Evolutionary conservation across 2,113 vertebrate genomes (phyloP), one percentile per base, ranked within the genome.

Genomic region (Lepus europaeus): DNA sequence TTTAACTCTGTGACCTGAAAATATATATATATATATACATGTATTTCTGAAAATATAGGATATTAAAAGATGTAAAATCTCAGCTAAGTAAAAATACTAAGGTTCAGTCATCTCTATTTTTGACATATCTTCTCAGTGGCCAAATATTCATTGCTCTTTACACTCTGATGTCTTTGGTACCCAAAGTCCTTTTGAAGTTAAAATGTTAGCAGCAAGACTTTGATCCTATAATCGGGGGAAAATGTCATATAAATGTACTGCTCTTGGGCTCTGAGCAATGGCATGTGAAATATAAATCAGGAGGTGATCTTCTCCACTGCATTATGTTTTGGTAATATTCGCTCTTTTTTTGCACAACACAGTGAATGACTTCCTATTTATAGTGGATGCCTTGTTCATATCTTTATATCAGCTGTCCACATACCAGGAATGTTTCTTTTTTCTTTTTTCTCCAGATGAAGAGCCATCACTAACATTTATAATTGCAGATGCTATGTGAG

Each of bases 121-220:
- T 89, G 10, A 63, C 0, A 36, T 78, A 80, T 23, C 51, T 91
- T 6, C 20, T 87, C 33, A 31, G 27, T 61, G 36, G 27, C 31
- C 70, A 95, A 56, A 89, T 90, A 87, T 56, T 89, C 22, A 66
- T 51, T 94, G 51, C 27, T 90, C 23, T 91, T 87, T 87, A 56
- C 12, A 91, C 36, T 77, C n/a, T 33, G 4, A 17, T 74, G 16
- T 68, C 72, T 93, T 94, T 94, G 88, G 53, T 72, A 33, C 31
- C 39, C 29, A 95, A 81, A 69, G 49, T 49, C 39, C 53, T 92
- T 93, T 90, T 97, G 80, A 96, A 93, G 66, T 93, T 92, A 77
- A 91, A 95, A 94, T 87, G 2, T 91, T 94, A 89, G 51, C 45
- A 91, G 19, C 3, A 70, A 89, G 33, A 76, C 64, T 93, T 96